These are phyloP conservation scores for Tribolium freemani DNA, from an alignment of 2,888 invertebrate species.

Conservation along the genomic window DNA sequence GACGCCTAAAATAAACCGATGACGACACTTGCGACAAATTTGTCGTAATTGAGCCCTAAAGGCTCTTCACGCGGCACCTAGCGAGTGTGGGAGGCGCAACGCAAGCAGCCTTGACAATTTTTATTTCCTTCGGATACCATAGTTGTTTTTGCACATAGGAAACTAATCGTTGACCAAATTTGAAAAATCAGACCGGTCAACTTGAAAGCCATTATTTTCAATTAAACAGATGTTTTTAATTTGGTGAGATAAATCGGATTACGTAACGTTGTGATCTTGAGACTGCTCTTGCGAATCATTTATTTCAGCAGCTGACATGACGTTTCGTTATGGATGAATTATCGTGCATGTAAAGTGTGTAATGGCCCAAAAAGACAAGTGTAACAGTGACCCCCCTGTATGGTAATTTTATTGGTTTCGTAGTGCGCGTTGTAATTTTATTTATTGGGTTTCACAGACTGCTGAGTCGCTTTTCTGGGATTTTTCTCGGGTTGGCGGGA, in stretches of 20 bases:
- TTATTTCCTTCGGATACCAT: too few relatives aligned
- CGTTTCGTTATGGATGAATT: conserved; percentile 30
- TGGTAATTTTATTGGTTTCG: background rate
- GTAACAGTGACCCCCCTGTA: background rate
- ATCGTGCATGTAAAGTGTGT: conserved; percentile 21
- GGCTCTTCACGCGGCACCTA: background rate
- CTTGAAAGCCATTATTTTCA: background rate
- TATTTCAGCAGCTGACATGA: conserved; percentile 16
- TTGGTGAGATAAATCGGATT: background rate
- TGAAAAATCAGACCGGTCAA: too few relatives aligned
- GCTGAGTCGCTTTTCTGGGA: background rate
- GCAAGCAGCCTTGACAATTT: background rate
- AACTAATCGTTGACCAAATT: too few relatives aligned
- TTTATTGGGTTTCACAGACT: background rate
- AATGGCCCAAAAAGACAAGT: conserved; percentile 26
- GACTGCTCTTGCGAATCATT: conserved; percentile 2
- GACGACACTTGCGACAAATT: background rate
- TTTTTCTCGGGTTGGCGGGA: background rate
- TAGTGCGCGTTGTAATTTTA: background rate
- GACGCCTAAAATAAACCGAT: background rate
- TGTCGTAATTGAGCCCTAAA: background rate
- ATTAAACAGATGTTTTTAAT: background rate
- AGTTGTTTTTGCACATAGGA: too few relatives aligned
- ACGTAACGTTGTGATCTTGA: conserved; percentile 1
- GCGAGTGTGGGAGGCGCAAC: background rate